Base-by-base conservation (phyloP, 2,888 invertebrate species). In the Spisula subtruncata region DNA sequence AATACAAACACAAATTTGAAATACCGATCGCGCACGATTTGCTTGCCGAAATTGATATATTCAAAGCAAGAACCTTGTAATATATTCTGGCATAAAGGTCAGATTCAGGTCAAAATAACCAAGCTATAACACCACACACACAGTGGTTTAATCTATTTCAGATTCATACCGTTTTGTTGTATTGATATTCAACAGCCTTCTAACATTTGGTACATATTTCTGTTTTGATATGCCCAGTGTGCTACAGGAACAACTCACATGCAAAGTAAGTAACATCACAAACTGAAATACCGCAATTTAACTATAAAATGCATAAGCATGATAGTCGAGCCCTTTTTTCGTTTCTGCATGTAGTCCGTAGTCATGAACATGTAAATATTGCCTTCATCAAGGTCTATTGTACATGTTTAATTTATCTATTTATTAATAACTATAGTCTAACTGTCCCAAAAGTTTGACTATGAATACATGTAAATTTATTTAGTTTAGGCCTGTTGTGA, bases 141-240 rank as follows among this genome's bases (percentile, higher is more conserved):
- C 0, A 66, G n/a, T 10, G 25, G n/a, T 5, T n/a, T 10, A 0
- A 25, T 32, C 32, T 32, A 32, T 81, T 81, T 81, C 25, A 81
- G 81, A n/a, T 16, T 6, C 25, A 6, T 81, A 48, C 48, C 81
- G 81, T 12, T 81, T 81, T 46, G 20, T 81, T 51, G n/a, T 81
- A n/a, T 81, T 81, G 48, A 5, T 25, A 0, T 81, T 81, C 25
- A 46, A 81, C 48, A 81, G 81, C 29, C 48, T 81, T 0, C 48
- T 81, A 0, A 81, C 81, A 46, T 48, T 81, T 25, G 81, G 81
- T 12, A 81, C 81, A 48, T 81, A 81, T 81, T 81, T 81, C 51
- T 81, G 81, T n/a, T 81, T 48, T 25, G 81, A 81, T 25, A 81
- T 81, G 81, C 81, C 81, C 8, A 81, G 81, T 51, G 81, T 81